A percentile compares a stretch with the other conserved stretches of the same genome.
Conservation (phyloP, 2,113 vertebrate genomes). For the Shinisaurus crocodilurus region DNA sequence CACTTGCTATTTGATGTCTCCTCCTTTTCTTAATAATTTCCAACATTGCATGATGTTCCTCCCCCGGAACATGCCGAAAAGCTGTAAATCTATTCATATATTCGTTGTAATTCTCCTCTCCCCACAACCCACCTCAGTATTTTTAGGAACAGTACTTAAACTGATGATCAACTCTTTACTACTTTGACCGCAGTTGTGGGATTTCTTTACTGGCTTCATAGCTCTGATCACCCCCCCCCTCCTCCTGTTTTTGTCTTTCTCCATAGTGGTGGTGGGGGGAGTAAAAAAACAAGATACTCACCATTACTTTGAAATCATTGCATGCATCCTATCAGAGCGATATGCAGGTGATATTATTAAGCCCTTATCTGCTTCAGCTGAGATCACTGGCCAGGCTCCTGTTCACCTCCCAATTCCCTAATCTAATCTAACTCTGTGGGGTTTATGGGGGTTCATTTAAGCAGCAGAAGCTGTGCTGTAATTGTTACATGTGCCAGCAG, state of each 20-base stretch:
- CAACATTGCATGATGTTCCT: too few relatives aligned
- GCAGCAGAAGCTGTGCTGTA: slow-evolving; percentile 76
- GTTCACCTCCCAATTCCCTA: slow-evolving; percentile 83
- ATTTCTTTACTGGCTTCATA: slow-evolving; percentile 19
- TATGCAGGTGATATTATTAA: slow-evolving; percentile 47
- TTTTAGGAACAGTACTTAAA: neutral
- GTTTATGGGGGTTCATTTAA: slow-evolving; percentile 77
- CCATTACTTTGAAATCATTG: neutral
- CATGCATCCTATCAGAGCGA: slow-evolving; percentile 44
- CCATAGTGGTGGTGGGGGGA: neutral
- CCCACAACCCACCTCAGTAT: neutral
- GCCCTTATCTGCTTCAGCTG: slow-evolving; percentile 59
- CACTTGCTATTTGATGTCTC: too few relatives aligned
- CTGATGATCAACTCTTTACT: neutral
- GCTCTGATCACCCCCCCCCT: neutral
- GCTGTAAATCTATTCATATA: too few relatives aligned
- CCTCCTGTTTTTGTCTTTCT: neutral
- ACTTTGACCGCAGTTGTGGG: slow-evolving; percentile 2
- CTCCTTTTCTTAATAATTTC: too few relatives aligned
- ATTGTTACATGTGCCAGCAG: slow-evolving; percentile 76
- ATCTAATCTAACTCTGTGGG: slow-evolving; percentile 82
- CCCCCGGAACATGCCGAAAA: too few relatives aligned
- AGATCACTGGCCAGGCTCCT: slow-evolving; percentile 73
- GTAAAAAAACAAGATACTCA: neutral
- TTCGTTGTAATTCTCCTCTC: too few relatives aligned